These are phyloP conservation scores for Cerceris ruficornis DNA, from an alignment of 2,888 invertebrate species.

Conservation along the genomic window DNA sequence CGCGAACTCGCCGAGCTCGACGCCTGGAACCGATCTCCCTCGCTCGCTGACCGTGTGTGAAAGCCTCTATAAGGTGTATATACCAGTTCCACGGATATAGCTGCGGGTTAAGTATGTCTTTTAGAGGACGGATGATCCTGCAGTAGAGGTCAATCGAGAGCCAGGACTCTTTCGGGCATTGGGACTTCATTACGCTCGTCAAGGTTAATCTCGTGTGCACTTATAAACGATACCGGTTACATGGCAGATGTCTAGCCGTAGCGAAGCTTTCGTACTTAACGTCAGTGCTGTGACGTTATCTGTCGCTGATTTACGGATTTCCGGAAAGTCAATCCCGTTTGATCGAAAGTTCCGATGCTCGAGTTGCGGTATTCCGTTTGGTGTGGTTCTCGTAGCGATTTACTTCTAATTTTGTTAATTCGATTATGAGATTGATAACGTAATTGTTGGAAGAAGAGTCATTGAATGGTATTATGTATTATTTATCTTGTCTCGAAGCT, in stretches of 20 bases:
- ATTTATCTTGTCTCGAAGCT: too few species aligned
- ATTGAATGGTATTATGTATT: too few species aligned
- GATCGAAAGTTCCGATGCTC: too few species aligned
- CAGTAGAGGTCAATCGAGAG: conserved; percentile 47
- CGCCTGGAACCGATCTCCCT: conserved; percentile 60
- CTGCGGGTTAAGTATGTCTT: conserved; percentile 21
- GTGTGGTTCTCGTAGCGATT: too few species aligned
- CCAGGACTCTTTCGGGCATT: not conserved
- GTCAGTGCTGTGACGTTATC: not conserved
- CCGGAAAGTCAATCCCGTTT: too few species aligned
- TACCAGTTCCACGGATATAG: not conserved
- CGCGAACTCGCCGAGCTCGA: conserved; percentile 57
- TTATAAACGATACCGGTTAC: not conserved
- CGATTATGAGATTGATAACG: too few species aligned
- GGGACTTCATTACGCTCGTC: not conserved
- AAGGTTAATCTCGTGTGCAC: not conserved
- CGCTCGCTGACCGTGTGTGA: conserved; percentile 17
- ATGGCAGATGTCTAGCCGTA: not conserved
- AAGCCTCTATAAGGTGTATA: conserved; percentile 29
- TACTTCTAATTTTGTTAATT: too few species aligned
- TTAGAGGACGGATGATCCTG: conserved; percentile 45
- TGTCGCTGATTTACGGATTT: too few species aligned
- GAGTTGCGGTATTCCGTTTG: too few species aligned
- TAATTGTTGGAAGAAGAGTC: too few species aligned
- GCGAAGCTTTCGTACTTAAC: not conserved